Base-by-base conservation (phyloP, 2,888 invertebrate genomes). In the Dilophus febrilis region DNA sequence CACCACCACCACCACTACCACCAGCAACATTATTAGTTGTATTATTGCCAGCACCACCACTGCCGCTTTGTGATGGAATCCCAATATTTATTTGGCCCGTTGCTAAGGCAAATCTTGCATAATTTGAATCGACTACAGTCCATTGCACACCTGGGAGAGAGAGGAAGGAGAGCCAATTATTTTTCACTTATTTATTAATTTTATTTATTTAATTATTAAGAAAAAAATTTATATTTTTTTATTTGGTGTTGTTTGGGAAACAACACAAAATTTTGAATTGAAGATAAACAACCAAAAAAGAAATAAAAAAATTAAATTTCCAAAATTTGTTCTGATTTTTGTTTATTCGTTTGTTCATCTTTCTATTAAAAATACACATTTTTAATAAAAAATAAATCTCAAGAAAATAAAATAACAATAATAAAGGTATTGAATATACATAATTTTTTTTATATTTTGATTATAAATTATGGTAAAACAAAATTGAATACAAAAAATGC, bases 121-220 rank as follows among this genome's bases (percentile, higher is more conserved):
- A 80, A 58, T 75, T 72, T 64, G 80, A 76, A 70, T 83, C 82
- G 74, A 82, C 73, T 70, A 82, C 76, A 65, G 77, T 77, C 83
- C 83, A 83, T 68, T 81, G 82, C 67, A 79, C 75, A 71, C 80
- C 82, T 82, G 76, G 72, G 74, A 72, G 76, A 72, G 74, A 72
- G 67, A 67, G 66, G 66, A 65, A 67, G 70, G 35, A 40, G 40
- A 40, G 40, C 40, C 40, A 40, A 40, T 40, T 40, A 40, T 18
- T 34, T 34, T 34, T 29, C 10, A 27, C 5, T 27, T 27, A 27
- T 27, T 27, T 27, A 7, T 10, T 27, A 5, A 27, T 27, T 7
- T 7, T 27, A 7, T 27, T n/a, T n/a, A n/a, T n/a, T n/a, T n/a
- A n/a, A n/a, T n/a, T n/a, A n/a, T n/a, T n/a, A n/a, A n/a, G n/a